A percentile compares a stretch with the other conserved stretches of the same genome.
Conservation (phyloP, 2,113 vertebrate genomes). For the Castor canadensis region DNA sequence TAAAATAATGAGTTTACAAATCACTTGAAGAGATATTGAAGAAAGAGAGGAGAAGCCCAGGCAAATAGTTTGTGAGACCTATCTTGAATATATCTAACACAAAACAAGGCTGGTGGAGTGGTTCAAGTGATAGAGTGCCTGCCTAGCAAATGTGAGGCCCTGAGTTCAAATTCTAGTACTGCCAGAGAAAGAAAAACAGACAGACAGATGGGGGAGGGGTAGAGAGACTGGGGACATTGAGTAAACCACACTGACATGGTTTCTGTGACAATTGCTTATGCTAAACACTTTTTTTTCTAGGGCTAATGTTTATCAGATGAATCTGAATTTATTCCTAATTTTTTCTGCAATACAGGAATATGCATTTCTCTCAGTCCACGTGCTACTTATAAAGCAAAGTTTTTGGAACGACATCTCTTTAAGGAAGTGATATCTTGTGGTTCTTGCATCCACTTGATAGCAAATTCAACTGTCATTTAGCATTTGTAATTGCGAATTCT, state of each 20-base stretch:
- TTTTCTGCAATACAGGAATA: background rate
- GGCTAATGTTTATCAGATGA: background rate
- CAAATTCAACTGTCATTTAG: background rate
- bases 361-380: background rate
- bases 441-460: background rate
- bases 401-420: background rate
- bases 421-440: constrained; percentile 16
- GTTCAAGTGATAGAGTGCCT: too few relatives aligned
- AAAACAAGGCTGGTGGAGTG: too few relatives aligned
- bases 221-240: background rate
- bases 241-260: background rate
- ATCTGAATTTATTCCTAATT: background rate
- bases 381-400: background rate
- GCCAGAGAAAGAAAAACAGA: too few relatives aligned
- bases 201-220: too few relatives aligned
- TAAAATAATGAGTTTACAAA: too few relatives aligned
- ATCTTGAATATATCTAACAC: too few relatives aligned
- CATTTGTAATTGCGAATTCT: background rate
- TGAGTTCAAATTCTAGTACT: too few relatives aligned
- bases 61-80: too few relatives aligned
- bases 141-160: too few relatives aligned
- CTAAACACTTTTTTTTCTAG: background rate
- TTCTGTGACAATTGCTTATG: background rate
- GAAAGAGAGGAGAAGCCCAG: too few relatives aligned
- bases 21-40: background rate